Percentiles rank a stretch among this genome's conserved stretches.
phyloP scores from a whole-genome alignment of 2,113 vertebrate species.

The Psephotus haematonotus region DNA sequence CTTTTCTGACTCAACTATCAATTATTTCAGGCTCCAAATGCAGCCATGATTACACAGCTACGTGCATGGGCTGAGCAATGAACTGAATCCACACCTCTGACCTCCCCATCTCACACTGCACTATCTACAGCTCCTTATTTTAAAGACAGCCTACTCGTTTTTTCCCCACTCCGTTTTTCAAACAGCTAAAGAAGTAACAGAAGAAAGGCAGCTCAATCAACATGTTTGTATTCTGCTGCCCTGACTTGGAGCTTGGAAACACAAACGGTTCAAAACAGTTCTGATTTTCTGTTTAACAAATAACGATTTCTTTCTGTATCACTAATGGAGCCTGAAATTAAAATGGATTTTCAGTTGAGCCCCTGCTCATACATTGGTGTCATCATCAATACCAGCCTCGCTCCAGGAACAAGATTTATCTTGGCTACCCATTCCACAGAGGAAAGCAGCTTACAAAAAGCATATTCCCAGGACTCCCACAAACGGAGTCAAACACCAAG shows the following conservation, averaged over 20 bases:
- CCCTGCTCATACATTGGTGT: neutral
- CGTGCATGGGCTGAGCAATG: neutral
- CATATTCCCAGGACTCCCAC: neutral
- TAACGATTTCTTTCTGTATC: constrained; percentile 43
- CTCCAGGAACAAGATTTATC: constrained; percentile 26
- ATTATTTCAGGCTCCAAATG: neutral
- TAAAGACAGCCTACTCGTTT: neutral
- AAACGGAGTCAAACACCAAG: neutral
- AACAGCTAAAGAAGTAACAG: neutral
- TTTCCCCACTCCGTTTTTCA: neutral
- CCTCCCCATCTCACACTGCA: neutral
- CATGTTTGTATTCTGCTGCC: neutral
- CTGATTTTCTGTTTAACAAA: constrained; percentile 48
- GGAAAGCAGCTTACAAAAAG: neutral
- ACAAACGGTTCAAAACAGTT: neutral
- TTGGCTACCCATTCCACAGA: neutral
- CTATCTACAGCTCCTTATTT: neutral
- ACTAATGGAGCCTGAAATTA: constrained; percentile 59
- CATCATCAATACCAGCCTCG: neutral
- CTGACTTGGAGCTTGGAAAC: neutral
- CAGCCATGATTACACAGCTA: neutral
- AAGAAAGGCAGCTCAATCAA: neutral
- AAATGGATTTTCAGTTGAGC: constrained; percentile 57
- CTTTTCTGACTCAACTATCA: neutral
- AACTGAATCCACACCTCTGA: neutral